Base-by-base conservation (phyloP, 2,113 vertebrate genomes). In the Psittacara wagleri region DNA sequence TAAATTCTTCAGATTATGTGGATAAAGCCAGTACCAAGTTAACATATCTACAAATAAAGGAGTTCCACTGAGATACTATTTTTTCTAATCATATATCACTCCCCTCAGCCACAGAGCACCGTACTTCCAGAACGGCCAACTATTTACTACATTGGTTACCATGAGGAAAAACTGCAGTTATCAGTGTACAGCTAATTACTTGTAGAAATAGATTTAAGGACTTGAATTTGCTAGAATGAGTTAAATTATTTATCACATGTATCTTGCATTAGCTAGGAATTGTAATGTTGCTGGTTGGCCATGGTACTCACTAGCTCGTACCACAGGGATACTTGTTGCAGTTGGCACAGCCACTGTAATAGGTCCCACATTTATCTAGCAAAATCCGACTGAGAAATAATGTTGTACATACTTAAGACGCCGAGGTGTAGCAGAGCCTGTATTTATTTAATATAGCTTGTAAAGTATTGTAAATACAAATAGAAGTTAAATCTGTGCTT, bases 371-470 rank as follows among this genome's bases (percentile, higher is more conserved):
- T 90, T 75, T 52, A 3, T 39, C 83, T 89, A 90, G 89, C 67
- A 55, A 95, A 96, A 90, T 86, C 90, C 14, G 74, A 84, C 64
- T 64, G 94, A 96, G 41, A 67, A 97, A 97, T 96, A 94, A 79
- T 90, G 97, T 96, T 97, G 96, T 96, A 96, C 63, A 97, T 96
- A 98, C 92, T 96, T 97, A 97, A 95, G 90, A 96, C 3, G 73
- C 91, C 39, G 43, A 96, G 95, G 83, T 72, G 90, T 96, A 97
- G 97, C 82, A 80, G 94, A 96, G 79, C 90, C 83, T 33, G 37
- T 96, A 96, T 96, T 97, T 98, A 98, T 98, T 98, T 98, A 98
- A 98, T 97, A 98, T 97, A 98, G 97, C 96, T 97, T 98, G 97
- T 98, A 97, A 98, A 98, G 93, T 98, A 95, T 94, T 97, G 96